These are phyloP conservation scores for Carassius auratus DNA, from an alignment of 2,113 vertebrate genomes.

Conservation along the genomic window DNA sequence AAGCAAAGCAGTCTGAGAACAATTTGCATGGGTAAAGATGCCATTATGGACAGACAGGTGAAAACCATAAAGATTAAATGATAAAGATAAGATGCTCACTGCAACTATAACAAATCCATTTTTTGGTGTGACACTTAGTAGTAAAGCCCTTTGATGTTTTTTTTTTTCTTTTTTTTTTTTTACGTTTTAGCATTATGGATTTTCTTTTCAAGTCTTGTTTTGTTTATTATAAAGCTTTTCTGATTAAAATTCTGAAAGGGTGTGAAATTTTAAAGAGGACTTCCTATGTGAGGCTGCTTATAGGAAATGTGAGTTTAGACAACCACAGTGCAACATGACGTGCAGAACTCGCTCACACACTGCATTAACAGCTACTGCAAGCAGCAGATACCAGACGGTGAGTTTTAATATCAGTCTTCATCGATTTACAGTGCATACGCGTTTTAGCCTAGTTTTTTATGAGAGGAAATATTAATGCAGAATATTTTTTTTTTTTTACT, in stretches of 20 bases:
- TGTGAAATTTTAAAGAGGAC: not conserved
- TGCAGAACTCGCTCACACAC: not conserved
- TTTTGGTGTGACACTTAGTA: not conserved
- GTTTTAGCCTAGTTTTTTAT: not conserved
- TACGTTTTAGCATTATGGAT: not conserved
- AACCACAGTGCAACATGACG: not conserved
- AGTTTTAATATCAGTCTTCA: not conserved
- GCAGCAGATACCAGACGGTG: not conserved
- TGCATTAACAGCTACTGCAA: not conserved
- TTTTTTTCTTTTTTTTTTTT: not conserved
- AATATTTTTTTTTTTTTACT: not conserved
- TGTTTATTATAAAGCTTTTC: not conserved
- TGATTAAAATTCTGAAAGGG: too few species aligned
- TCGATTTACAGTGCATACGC: not conserved
- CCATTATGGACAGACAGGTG: not conserved
- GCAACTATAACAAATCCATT: not conserved
- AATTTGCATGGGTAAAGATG: not conserved
- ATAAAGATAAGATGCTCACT: not conserved
- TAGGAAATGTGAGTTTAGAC: not conserved
- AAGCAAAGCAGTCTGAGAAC: not conserved
- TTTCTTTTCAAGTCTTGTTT: not conserved
- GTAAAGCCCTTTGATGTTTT: not conserved
- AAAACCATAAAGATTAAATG: not conserved
- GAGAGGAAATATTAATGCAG: not conserved
- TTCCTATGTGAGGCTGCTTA: not conserved